Evolutionary conservation across 2,797 vertebrate species (phyloP).

Genomic region (Hydrocynus forskahlii): DNA sequence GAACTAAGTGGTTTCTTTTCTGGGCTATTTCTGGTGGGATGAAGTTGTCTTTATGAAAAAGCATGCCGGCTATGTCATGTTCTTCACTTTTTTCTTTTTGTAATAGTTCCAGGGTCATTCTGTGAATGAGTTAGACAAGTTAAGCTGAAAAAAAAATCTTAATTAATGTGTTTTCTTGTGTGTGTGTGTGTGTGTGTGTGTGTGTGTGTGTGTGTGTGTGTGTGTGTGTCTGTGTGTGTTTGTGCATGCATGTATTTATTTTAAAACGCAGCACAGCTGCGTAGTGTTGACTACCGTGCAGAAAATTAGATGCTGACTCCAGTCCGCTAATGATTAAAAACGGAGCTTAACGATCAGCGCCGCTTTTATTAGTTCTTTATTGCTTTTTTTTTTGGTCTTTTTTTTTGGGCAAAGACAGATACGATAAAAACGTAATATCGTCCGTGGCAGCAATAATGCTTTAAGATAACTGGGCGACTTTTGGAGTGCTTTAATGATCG

Average conservation of each 20-base stretch:
- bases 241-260: neutral
- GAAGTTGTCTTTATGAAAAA: constrained; percentile 5
- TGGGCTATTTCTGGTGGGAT: constrained; percentile 29
- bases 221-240: neutral
- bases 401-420: neutral
- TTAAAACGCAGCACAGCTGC: constrained; percentile 38
- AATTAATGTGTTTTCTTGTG: constrained; percentile 3
- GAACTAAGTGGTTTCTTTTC: constrained; percentile 34
- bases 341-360: constrained; percentile 40
- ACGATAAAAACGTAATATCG: neutral
- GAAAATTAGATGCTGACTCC: constrained; percentile 41
- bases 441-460: constrained; percentile 3
- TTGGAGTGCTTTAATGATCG: constrained; percentile 22
- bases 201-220: neutral
- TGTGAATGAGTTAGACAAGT: neutral
- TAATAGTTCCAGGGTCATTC: neutral
- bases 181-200: neutral
- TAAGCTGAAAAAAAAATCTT: constrained; percentile 2
- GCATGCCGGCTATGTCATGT: neutral
- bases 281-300: constrained; percentile 38
- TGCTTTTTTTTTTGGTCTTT: constrained; percentile 22
- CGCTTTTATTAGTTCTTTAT: constrained; percentile 45
- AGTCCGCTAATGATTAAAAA: constrained; percentile 47
- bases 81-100: neutral
- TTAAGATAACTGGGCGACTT: constrained; percentile 14